Base-by-base conservation (phyloP, 2,113 vertebrate genomes). In the Casuarius casuarius region DNA sequence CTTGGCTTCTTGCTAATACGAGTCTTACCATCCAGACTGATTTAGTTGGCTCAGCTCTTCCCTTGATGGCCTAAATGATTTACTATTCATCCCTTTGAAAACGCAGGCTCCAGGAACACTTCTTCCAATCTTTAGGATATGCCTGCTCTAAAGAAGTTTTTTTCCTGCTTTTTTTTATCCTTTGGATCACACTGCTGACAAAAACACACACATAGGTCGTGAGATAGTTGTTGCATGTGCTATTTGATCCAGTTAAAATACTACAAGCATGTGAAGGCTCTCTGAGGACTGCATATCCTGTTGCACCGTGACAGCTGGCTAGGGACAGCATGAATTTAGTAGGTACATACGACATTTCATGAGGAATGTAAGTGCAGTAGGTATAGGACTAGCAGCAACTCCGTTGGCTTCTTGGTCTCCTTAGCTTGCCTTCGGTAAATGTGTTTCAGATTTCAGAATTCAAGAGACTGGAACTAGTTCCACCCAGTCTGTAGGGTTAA, bases 41-140 rank as follows among this genome's bases (percentile, higher is more conserved):
- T 83, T 79, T 93, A 92, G 62, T 90, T 96, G 94, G 76, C 90
- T 82, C 66, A 93, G 75, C 35, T 78, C 75, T 92, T 92, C 75
- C 18, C 65, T 93, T 89, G 82, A 87, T 81, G 67, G 56, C 51
- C 89, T 91, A 62, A 74, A 90, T 90, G 73, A 88, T 94, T 96
- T 96, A 95, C 84, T 90, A n/a, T 66, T 63, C 61, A 79, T 81
- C 38, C 54, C 74, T 87, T 35, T 87, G 59, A 73, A 86, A 92
- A 87, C 22, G 87, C 51, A 63, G 51, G 54, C 51, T 95, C 52
- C 46, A 94, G 54, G 42, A 94, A 80, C 61, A 58, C 26, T 80
- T 4, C 0, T 91, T 97, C 48, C 56, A 95, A 6, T 44, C 65
- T 80, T 31, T 62, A 78, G 51, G 46, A 82, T 67, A 72, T 63